phyloP scores from a whole-genome alignment of 2,888 invertebrate genomes.

The Hoplodrina ambigua region DNA sequence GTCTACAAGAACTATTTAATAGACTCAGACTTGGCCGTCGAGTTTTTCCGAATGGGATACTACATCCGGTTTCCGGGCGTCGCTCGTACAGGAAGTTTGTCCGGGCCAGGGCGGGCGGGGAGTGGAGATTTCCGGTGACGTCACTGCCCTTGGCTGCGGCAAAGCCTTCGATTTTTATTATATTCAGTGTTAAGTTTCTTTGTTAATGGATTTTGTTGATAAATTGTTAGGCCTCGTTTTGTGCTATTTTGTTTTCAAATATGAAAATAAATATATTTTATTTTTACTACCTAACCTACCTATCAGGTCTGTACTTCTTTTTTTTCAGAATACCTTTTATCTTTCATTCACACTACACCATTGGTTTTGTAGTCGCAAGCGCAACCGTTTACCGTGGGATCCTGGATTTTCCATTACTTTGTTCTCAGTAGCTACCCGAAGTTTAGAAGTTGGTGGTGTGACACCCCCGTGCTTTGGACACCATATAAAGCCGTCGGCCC shows the following conservation, averaged over 20 bases:
- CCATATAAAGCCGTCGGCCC: too few species aligned
- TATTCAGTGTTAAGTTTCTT: conserved; percentile 56
- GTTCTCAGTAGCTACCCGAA: neutral
- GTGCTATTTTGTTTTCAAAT: neutral
- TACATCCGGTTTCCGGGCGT: conserved; percentile 82
- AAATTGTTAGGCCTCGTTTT: conserved; percentile 2
- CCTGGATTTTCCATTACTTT: too few species aligned
- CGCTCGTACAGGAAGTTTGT: conserved; percentile 80
- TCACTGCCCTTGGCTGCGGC: conserved; percentile 68
- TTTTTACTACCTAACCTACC: too few species aligned
- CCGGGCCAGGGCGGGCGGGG: conserved; percentile 64
- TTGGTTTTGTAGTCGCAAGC: too few species aligned
- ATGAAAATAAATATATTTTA: too few species aligned
- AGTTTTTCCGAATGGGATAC: conserved; percentile 84
- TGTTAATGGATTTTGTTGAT: conserved; percentile 52
- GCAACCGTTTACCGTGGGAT: too few species aligned
- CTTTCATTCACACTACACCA: too few species aligned
- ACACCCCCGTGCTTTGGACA: too few species aligned
- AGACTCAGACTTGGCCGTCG: conserved; percentile 63
- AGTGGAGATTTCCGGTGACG: conserved; percentile 74
- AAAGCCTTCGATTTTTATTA: conserved; percentile 70
- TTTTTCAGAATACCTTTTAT: too few species aligned
- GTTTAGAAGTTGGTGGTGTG: neutral
- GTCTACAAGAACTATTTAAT: conserved; percentile 63
- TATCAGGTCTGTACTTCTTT: too few species aligned